Evolutionary conservation across 2,888 invertebrate species (phyloP).

Genomic region (Drosophila pegasa): DNA sequence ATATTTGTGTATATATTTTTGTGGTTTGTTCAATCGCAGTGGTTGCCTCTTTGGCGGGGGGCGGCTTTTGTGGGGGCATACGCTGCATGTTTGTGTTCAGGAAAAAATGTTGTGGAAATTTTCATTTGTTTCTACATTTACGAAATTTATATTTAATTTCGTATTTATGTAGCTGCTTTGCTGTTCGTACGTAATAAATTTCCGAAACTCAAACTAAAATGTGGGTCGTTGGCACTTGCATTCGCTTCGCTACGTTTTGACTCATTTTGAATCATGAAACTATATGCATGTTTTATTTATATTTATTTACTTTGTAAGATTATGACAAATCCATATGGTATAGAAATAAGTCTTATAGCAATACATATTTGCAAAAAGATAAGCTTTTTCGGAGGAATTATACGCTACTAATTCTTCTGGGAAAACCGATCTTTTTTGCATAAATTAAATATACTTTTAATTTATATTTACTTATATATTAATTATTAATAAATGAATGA

Average conservation of each 20-base stretch:
- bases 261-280: constrained; percentile 11
- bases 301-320: not conserved
- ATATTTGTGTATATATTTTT: constrained; percentile 9
- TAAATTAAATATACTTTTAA: too few species aligned
- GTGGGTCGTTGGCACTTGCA: constrained; percentile 58
- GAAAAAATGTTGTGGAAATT: constrained; percentile 31
- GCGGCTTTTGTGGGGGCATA: constrained; percentile 33
- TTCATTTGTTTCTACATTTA: constrained; percentile 42
- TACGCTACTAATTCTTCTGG: too few species aligned
- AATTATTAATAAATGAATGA: too few species aligned
- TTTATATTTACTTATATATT: too few species aligned
- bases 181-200: constrained; percentile 31
- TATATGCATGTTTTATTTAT: not conserved
- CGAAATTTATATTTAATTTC: constrained; percentile 44
- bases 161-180: constrained; percentile 31
- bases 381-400: too few species aligned
- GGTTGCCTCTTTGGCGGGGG: constrained; percentile 35
- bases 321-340: not conserved
- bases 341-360: not conserved
- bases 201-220: constrained; percentile 25
- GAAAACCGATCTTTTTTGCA: too few species aligned
- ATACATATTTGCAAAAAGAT: not conserved
- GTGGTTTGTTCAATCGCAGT: constrained; percentile 36
- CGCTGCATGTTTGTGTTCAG: constrained; percentile 15
- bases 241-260: constrained; percentile 24